phyloP scores from a whole-genome alignment of 2,113 vertebrate species.

The Pagrus major region DNA sequence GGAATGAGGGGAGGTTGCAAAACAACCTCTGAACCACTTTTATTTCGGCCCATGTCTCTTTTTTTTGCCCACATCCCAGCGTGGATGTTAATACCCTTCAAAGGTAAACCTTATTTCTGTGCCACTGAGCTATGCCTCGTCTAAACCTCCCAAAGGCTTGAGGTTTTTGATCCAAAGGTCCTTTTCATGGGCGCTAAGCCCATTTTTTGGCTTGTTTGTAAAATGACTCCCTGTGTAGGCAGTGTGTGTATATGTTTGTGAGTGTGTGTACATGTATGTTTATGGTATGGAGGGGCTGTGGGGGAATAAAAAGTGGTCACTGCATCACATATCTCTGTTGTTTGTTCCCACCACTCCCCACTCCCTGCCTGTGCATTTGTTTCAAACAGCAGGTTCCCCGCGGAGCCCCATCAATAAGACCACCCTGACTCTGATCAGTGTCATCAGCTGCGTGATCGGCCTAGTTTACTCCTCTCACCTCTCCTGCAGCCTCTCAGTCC shows the following conservation, averaged over 20 bases:
- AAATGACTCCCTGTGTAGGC: constrained; percentile 45
- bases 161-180: constrained; percentile 69
- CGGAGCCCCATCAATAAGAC: constrained; percentile 98
- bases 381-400: constrained; percentile 89
- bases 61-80: constrained; percentile 37
- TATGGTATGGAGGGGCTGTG: background rate
- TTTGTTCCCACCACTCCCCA: constrained; percentile 24
- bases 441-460: constrained; percentile 94
- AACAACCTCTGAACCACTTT: constrained; percentile 54
- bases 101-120: constrained; percentile 70
- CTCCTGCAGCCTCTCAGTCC: constrained; percentile 92
- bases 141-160: constrained; percentile 56
- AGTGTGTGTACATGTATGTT: constrained; percentile 19
- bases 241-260: constrained; percentile 24
- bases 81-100: constrained; percentile 66
- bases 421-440: constrained; percentile 96
- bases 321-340: constrained; percentile 42
- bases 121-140: constrained; percentile 55
- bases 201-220: constrained; percentile 69
- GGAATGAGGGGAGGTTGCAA: constrained; percentile 43
- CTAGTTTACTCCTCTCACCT: constrained; percentile 95
- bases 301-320: background rate
- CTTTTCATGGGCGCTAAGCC: constrained; percentile 68
- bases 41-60: constrained; percentile 30
- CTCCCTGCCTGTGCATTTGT: background rate